Conservation (phyloP, 2,113 vertebrate species). For the Peucedramus taeniatus region DNA sequence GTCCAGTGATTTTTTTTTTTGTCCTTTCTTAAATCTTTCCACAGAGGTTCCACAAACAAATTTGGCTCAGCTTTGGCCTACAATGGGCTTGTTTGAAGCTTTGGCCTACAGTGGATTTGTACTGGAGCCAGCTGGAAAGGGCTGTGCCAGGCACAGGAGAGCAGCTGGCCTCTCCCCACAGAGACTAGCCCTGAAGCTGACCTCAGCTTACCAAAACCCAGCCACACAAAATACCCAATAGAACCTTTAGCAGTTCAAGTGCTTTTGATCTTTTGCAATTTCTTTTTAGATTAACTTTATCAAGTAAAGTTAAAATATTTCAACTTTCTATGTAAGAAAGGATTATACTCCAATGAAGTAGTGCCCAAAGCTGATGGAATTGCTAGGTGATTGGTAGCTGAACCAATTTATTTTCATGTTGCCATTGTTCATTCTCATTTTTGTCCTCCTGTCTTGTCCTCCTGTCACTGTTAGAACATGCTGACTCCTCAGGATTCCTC, state of each 20-base stretch:
- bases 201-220: not conserved
- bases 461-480: slow-evolving; percentile 36
- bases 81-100: not conserved
- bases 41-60: not conserved
- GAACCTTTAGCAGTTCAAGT: not conserved
- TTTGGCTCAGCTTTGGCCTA: not conserved
- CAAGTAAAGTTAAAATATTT: not conserved
- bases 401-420: not conserved
- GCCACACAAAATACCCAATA: not conserved
- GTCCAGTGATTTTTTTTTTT: not conserved
- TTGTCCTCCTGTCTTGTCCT: slow-evolving; percentile 12
- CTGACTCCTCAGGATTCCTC: slow-evolving; percentile 15
- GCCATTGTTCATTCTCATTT: not conserved
- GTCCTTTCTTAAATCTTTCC: not conserved
- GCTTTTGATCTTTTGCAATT: not conserved
- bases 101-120: not conserved
- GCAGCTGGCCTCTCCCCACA: not conserved
- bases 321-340: not conserved
- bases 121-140: not conserved
- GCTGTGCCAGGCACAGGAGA: not conserved
- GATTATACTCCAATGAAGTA: not conserved
- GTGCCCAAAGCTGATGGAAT: not conserved
- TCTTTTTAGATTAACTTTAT: not conserved
- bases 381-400: not conserved
- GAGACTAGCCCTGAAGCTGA: not conserved